A percentile compares a stretch with the other conserved stretches of the same genome.
Evolutionary conservation across 1,140 invertebrate genomes (phyloP).

Genomic region (Cydia amplana): DNA sequence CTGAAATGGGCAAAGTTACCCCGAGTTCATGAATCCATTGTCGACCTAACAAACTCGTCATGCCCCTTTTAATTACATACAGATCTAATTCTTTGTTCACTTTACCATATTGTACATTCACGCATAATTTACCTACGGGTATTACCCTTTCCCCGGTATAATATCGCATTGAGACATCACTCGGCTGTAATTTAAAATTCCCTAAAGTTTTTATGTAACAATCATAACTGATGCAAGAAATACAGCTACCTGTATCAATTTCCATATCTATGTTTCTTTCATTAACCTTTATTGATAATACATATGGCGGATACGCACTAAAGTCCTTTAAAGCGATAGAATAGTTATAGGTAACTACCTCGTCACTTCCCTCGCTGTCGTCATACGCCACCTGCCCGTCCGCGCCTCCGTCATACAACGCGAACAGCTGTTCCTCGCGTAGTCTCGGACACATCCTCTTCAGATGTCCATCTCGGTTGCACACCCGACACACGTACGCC

Average conservation of each 20-base stretch:
- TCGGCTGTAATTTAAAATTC: too few relatives aligned
- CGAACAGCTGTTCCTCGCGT: slow-evolving; percentile 8
- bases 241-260: too few relatives aligned
- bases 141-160: too few relatives aligned
- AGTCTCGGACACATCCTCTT: slow-evolving; percentile 17
- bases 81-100: too few relatives aligned
- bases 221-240: too few relatives aligned
- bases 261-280: too few relatives aligned
- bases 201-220: too few relatives aligned
- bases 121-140: too few relatives aligned
- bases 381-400: background rate
- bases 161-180: too few relatives aligned
- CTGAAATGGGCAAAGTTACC: slow-evolving; percentile 28
- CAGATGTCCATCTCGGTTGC: slow-evolving; percentile 22
- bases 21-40: slow-evolving; percentile 44
- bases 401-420: background rate
- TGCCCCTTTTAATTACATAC: slow-evolving; percentile 34
- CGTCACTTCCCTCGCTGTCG: slow-evolving; percentile 18
- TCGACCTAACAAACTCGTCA: slow-evolving; percentile 41
- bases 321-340: slow-evolving; percentile 10
- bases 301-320: too few relatives aligned
- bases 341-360: slow-evolving; percentile 29
- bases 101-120: too few relatives aligned
- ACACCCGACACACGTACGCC: slow-evolving; percentile 23
- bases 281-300: too few relatives aligned